phyloP scores from a whole-genome alignment of 2,797 vertebrate species.

The Gymnoscopelus braueri region DNA sequence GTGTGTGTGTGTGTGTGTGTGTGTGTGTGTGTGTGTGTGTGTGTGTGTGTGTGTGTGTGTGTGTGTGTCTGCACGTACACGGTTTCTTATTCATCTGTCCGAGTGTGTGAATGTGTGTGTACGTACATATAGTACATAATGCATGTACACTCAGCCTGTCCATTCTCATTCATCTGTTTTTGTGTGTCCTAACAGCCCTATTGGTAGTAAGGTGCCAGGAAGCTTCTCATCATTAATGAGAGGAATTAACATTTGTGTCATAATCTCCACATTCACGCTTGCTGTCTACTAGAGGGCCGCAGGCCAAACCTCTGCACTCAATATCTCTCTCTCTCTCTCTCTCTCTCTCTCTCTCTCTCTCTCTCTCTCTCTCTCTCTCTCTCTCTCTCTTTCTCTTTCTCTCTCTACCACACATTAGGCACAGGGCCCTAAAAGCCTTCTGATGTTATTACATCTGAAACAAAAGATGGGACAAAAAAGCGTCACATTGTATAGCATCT shows the following conservation, averaged over 20 bases:
- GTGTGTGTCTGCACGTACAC: too few relatives aligned
- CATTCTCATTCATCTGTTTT: too few relatives aligned
- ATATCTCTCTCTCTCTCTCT: constrained; percentile 15
- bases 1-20: background rate
- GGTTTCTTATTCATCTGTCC: too few relatives aligned
- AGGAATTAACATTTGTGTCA: constrained; percentile 39
- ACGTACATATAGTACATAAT: too few relatives aligned
- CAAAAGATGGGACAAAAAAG: constrained; percentile 50
- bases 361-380: constrained; percentile 19
- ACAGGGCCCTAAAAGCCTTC: constrained; percentile 50
- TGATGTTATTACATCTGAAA: constrained; percentile 55
- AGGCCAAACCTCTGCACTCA: constrained; percentile 22
- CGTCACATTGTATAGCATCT: constrained; percentile 39
- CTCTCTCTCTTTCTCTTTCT: constrained; percentile 26
- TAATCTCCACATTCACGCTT: constrained; percentile 33
- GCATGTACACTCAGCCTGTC: background rate
- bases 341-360: constrained; percentile 16
- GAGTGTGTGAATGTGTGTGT: too few relatives aligned
- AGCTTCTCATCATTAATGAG: constrained; percentile 16
- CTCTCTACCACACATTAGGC: constrained; percentile 38
- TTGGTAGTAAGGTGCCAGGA: too few relatives aligned
- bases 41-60: background rate
- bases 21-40: background rate
- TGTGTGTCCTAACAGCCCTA: too few relatives aligned
- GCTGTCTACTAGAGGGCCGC: constrained; percentile 34